Conservation (phyloP, 2,113 vertebrate species). For the Platycercus adscitus region DNA sequence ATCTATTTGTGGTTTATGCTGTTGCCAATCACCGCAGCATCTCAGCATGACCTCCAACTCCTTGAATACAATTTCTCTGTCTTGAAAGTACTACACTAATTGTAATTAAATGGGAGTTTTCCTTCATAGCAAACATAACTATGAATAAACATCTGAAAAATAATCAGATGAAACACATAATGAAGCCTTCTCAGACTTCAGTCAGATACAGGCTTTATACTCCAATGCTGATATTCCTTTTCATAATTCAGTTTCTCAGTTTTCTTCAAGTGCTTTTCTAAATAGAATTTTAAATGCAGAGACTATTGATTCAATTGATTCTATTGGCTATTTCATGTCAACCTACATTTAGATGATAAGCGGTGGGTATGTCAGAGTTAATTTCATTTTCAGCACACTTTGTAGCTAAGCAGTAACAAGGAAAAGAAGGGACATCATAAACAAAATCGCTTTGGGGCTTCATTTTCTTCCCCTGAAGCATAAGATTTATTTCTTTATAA, state of each 20-base stretch:
- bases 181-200: rapidly evolving
- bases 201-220: not conserved
- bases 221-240: not conserved
- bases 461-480: not conserved
- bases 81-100: not conserved
- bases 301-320: constrained; percentile 5
- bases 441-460: not conserved
- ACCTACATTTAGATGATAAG: not conserved
- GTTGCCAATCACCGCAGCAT: not conserved
- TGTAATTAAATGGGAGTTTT: not conserved
- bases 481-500: not conserved
- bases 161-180: not conserved
- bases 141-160: not conserved
- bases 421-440: not conserved
- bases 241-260: not conserved
- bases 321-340: not conserved
- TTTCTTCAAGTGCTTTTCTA: not conserved
- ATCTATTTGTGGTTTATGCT: not conserved
- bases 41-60: not conserved
- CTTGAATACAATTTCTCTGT: not conserved
- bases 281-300: not conserved
- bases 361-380: not conserved
- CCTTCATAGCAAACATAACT: not conserved
- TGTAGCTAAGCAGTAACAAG: not conserved
- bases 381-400: not conserved